phyloP scores from a whole-genome alignment of 64 coral and sea anemone species.

The Acropora tenuis region DNA sequence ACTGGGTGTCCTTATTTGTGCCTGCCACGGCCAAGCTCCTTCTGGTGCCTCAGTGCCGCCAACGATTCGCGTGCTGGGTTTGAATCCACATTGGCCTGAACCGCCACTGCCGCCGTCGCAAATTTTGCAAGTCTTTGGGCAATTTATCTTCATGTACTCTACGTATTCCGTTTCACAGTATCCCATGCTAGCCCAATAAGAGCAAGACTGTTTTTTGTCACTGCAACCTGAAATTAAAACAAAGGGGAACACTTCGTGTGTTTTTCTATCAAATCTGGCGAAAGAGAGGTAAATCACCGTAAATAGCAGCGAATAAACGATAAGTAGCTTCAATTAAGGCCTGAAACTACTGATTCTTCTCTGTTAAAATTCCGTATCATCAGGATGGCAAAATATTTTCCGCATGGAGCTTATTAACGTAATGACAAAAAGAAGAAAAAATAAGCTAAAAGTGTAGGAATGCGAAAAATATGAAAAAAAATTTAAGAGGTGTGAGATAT shows the following conservation, averaged over 20 bases:
- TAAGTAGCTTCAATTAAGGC: too few species aligned
- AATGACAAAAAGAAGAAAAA: too few species aligned
- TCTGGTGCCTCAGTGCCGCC: slow-evolving; percentile 43
- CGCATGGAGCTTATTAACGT: too few species aligned
- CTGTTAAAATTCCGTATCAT: too few species aligned
- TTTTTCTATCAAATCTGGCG: not conserved
- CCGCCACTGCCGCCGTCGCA: slow-evolving; percentile 14
- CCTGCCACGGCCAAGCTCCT: slow-evolving; percentile 67
- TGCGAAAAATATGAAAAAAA: too few species aligned
- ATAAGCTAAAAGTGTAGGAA: too few species aligned
- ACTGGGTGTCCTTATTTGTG: slow-evolving; percentile 16
- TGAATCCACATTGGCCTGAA: slow-evolving; percentile 8
- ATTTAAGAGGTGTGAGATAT: too few species aligned
- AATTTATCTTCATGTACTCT: slow-evolving; percentile 36
- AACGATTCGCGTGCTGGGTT: not conserved
- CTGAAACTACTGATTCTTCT: too few species aligned
- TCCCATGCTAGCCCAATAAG: not conserved
- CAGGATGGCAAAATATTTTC: too few species aligned
- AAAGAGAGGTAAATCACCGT: not conserved
- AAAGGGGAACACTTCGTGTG: not conserved
- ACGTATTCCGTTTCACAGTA: not conserved
- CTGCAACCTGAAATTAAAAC: not conserved
- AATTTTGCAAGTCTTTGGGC: slow-evolving; percentile 21
- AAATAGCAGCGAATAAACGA: not conserved
- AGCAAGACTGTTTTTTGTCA: not conserved